A percentile compares a stretch with the other conserved stretches of the same genome.
phyloP scores from a whole-genome alignment of 1,140 invertebrate genomes.

The Bradysia coprophila region DNA sequence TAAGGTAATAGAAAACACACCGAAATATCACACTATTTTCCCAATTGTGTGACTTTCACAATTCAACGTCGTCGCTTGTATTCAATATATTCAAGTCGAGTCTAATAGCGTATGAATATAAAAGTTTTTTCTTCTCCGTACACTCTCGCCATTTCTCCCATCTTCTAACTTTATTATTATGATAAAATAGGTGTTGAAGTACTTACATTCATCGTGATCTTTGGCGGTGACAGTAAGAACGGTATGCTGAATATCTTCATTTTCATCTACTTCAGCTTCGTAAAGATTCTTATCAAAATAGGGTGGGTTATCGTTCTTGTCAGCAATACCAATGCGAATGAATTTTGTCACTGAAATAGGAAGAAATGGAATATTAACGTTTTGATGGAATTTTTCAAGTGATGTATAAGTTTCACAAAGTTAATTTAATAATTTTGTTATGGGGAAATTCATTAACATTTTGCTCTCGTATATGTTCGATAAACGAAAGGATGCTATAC shows the following conservation, averaged over 20 bases:
- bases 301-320: slow-evolving; percentile 96
- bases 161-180: no score
- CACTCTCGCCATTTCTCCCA: no score
- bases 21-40: no score
- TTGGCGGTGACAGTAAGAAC: slow-evolving; percentile 94
- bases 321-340: slow-evolving; percentile 76
- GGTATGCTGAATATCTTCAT: slow-evolving; percentile 92
- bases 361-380: slow-evolving; percentile 2
- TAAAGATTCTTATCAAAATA: slow-evolving; percentile 93
- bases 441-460: no score
- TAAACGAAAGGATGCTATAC: no score
- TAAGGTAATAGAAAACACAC: neutral
- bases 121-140: no score
- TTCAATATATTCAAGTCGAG: neutral
- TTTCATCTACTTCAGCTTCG: slow-evolving; percentile 92
- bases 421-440: no score
- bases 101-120: neutral
- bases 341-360: slow-evolving; percentile 63
- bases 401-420: neutral
- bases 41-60: neutral
- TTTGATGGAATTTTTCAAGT: neutral
- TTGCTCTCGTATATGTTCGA: no score
- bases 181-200: slow-evolving; percentile 5
- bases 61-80: no score
- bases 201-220: slow-evolving; percentile 96